phyloP scores from a whole-genome alignment of 2,797 vertebrate genomes.

The Danio kyathit region DNA sequence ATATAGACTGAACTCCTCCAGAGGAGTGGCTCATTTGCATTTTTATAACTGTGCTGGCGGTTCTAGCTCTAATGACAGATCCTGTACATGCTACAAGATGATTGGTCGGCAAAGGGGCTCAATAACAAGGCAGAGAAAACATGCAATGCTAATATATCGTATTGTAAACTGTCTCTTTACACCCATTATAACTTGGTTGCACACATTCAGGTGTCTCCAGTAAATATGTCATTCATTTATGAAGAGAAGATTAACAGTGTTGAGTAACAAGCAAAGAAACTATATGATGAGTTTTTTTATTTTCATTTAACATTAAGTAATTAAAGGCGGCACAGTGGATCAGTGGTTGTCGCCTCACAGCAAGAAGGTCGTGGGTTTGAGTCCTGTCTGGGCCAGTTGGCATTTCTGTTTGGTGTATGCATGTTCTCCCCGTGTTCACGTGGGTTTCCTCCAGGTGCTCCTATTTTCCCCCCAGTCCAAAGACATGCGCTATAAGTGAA shows the following conservation, averaged over 20 bases:
- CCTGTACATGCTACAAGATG: slow-evolving; percentile 7
- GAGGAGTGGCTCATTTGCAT: slow-evolving; percentile 39
- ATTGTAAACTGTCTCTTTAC: slow-evolving; percentile 57
- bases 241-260: background rate
- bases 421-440: too few relatives aligned
- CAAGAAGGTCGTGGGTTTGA: too few relatives aligned
- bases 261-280: background rate
- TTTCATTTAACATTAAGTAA: too few relatives aligned
- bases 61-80: slow-evolving; percentile 43
- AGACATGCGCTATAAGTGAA: too few relatives aligned
- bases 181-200: slow-evolving; percentile 43
- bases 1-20: slow-evolving; percentile 15
- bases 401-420: too few relatives aligned
- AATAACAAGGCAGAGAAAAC: background rate
- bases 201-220: background rate
- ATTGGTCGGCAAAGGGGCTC: slow-evolving; percentile 18
- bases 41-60: slow-evolving; percentile 38
- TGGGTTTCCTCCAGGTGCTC: too few relatives aligned
- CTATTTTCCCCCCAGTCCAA: too few relatives aligned
- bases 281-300: background rate
- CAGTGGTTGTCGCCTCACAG: too few relatives aligned
- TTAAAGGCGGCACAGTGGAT: too few relatives aligned
- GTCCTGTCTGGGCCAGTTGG: too few relatives aligned
- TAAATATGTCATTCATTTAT: slow-evolving; percentile 1
- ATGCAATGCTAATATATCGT: slow-evolving; percentile 25